Percentiles rank a stretch among this genome's conserved stretches.
Conservation (phyloP, 1,140 invertebrate genomes). For the Anoplolepis gracilipes region DNA sequence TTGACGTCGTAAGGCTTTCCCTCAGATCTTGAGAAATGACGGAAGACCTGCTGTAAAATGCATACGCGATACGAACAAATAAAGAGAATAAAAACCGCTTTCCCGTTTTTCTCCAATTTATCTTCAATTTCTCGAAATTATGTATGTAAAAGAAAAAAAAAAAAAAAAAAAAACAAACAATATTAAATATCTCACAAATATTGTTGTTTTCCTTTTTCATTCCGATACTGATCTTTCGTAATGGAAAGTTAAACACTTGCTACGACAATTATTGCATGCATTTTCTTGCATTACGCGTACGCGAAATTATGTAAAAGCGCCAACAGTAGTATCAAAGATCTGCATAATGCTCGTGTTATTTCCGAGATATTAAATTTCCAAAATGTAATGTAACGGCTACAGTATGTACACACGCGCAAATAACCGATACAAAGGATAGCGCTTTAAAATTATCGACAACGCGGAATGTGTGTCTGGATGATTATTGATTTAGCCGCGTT, state of each 20-base stretch:
- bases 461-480: background rate
- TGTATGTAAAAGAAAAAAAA: no score
- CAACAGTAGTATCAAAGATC: slow-evolving; percentile 14
- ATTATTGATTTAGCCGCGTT: slow-evolving; percentile 53
- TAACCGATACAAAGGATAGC: background rate
- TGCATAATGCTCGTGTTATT: background rate
- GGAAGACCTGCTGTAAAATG: background rate
- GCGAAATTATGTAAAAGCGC: background rate
- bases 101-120: background rate
- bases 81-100: background rate
- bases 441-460: slow-evolving; percentile 26
- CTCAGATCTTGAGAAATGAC: background rate
- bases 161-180: background rate
- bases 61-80: background rate
- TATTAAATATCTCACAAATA: background rate
- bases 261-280: background rate
- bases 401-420: background rate
- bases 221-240: no score
- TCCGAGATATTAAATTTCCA: slow-evolving; percentile 46
- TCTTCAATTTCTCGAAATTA: background rate
- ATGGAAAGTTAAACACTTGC: background rate
- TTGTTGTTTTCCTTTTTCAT: background rate
- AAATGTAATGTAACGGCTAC: slow-evolving; percentile 3
- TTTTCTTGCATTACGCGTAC: no score
- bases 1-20: background rate